These are phyloP conservation scores for Apogon talboti DNA, from an alignment of 2,797 vertebrate species.

Conservation along the genomic window DNA sequence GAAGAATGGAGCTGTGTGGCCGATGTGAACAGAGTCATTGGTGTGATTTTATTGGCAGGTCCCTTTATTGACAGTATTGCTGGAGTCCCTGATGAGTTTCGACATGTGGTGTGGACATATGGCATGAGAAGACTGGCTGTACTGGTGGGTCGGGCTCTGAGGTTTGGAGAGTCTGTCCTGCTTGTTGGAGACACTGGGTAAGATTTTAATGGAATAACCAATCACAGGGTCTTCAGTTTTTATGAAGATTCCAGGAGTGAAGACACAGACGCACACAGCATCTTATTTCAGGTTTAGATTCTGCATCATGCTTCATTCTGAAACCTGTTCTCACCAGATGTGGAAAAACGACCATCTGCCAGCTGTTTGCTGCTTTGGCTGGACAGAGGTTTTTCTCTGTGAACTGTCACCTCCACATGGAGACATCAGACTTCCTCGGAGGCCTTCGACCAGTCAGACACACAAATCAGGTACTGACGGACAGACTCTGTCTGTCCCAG, in stretches of 20 bases:
- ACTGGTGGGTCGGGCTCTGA: constrained; percentile 91
- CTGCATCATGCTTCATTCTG: neutral
- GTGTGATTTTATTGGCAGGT: constrained; percentile 63
- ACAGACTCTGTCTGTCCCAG: neutral
- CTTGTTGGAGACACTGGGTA: constrained; percentile 98
- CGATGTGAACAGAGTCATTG: neutral
- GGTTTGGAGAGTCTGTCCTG: constrained; percentile 93
- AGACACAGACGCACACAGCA: too few species aligned
- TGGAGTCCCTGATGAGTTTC: constrained; percentile 88
- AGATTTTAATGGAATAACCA: neutral
- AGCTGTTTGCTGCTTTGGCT: constrained; percentile 91
- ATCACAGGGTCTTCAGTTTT: neutral
- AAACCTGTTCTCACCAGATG: constrained; percentile 81
- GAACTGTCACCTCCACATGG: constrained; percentile 97
- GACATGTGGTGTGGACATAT: constrained; percentile 93
- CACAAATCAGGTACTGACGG: constrained; percentile 86
- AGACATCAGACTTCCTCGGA: constrained; percentile 96
- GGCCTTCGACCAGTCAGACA: constrained; percentile 91
- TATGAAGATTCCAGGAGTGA: neutral
- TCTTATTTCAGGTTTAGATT: too few species aligned
- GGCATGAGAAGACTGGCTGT: constrained; percentile 90
- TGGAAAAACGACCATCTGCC: constrained; percentile 97
- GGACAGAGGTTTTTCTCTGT: constrained; percentile 89
- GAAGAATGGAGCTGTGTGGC: neutral
- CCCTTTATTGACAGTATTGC: constrained; percentile 80